phyloP scores from a whole-genome alignment of 2,888 invertebrate genomes.

The Zootermopsis nevadensis region DNA sequence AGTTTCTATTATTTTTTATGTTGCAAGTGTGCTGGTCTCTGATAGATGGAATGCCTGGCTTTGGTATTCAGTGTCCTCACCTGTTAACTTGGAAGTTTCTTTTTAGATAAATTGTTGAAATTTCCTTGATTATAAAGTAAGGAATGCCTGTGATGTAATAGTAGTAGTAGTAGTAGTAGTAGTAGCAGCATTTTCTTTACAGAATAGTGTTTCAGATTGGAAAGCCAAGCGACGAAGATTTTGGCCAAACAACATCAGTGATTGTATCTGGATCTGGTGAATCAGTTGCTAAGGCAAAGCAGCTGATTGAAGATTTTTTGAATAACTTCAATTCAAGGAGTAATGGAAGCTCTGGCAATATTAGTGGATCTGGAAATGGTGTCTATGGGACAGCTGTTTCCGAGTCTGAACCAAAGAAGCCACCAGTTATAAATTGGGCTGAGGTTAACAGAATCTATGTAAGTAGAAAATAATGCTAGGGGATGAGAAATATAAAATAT shows the following conservation, averaged over 20 bases:
- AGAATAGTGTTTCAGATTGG: constrained; percentile 56
- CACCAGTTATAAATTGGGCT: constrained; percentile 68
- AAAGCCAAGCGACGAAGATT: constrained; percentile 58
- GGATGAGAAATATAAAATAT: too few species aligned
- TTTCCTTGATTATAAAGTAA: too few species aligned
- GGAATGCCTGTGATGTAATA: neutral
- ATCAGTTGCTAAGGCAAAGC: constrained; percentile 64
- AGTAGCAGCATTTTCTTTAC: neutral
- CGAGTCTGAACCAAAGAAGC: constrained; percentile 26
- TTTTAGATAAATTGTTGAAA: too few species aligned
- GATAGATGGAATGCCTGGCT: too few species aligned
- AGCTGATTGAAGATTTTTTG: constrained; percentile 57
- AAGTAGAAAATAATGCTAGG: constrained; percentile 55
- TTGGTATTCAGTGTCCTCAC: too few species aligned
- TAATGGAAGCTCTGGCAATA: neutral
- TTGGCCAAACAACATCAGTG: constrained; percentile 62
- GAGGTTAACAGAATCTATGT: constrained; percentile 67
- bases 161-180: too few species aligned
- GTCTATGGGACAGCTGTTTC: constrained; percentile 50
- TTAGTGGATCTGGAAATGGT: neutral
- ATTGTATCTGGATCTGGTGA: constrained; percentile 67
- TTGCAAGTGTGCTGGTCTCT: too few species aligned
- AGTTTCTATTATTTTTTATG: too few species aligned
- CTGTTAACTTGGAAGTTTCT: too few species aligned
- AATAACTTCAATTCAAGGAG: constrained; percentile 52